Evolutionary conservation across 2,888 invertebrate species (phyloP).

Genomic region (Pollenia griseotomentosa): DNA sequence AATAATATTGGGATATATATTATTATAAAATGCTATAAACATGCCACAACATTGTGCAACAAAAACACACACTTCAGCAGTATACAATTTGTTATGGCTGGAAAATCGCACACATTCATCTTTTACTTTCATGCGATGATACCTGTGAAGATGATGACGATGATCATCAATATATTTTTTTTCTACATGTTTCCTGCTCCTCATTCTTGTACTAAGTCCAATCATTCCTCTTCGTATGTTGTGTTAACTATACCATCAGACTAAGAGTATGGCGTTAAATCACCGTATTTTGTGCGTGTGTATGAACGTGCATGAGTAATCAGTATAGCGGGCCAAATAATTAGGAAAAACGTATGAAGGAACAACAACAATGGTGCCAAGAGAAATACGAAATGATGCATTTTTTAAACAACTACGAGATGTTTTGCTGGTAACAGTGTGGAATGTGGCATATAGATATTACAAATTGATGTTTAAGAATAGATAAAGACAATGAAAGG

Average conservation of each 20-base stretch:
- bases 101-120: conserved; percentile 51
- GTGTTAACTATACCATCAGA: not conserved
- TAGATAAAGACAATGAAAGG: conserved; percentile 37
- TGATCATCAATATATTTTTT: conserved; percentile 18
- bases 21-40: conserved; percentile 57
- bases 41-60: conserved; percentile 66
- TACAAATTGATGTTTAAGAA: conserved; percentile 39
- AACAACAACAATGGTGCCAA: not conserved
- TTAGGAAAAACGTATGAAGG: conserved; percentile 38
- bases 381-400: conserved; percentile 27
- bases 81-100: conserved; percentile 66
- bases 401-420: conserved; percentile 31
- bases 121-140: conserved; percentile 46
- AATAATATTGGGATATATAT: conserved; percentile 40
- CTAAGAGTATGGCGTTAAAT: conserved; percentile 67
- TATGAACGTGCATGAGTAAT: conserved; percentile 56
- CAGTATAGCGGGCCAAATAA: conserved; percentile 54
- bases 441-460: conserved; percentile 52
- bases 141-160: conserved; percentile 21
- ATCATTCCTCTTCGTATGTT: conserved; percentile 11
- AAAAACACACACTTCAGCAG: not conserved
- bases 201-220: not conserved
- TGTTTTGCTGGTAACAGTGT: conserved; percentile 37
- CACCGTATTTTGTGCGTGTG: conserved; percentile 47
- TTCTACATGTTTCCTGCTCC: conserved; percentile 19